Conservation (phyloP, 2,888 invertebrate species). For the Diachrysia chrysitis region DNA sequence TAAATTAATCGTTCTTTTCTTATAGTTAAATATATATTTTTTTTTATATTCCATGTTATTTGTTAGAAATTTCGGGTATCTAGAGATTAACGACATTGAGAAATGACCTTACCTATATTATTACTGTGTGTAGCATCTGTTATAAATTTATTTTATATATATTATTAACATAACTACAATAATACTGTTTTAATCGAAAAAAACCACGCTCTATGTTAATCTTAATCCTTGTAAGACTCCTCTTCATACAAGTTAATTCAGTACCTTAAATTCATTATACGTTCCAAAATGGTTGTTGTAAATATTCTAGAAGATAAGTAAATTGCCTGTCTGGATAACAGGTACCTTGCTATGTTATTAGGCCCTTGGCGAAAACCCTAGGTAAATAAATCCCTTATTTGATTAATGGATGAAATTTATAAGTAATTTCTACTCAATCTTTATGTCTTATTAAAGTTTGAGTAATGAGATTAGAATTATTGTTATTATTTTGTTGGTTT, state of each 20-base stretch:
- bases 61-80: no score
- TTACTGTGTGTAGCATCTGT: no score
- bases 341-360: background rate
- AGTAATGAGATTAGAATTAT: background rate
- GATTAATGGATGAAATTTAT: background rate
- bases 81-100: no score
- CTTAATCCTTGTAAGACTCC: background rate
- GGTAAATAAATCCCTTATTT: conserved; percentile 2
- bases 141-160: no score
- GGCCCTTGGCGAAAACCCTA: background rate
- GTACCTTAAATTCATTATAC: background rate
- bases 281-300: background rate
- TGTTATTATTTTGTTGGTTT: background rate
- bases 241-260: conserved; percentile 1
- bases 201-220: background rate
- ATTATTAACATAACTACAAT: no score
- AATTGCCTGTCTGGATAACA: background rate
- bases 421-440: background rate
- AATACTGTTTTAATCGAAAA: background rate
- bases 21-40: no score
- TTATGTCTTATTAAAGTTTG: background rate
- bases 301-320: conserved; percentile 8
- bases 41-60: no score
- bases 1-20: no score
- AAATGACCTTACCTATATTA: no score